Conservation (phyloP, 1,140 invertebrate species). For the Aphaenogaster rudis region DNA sequence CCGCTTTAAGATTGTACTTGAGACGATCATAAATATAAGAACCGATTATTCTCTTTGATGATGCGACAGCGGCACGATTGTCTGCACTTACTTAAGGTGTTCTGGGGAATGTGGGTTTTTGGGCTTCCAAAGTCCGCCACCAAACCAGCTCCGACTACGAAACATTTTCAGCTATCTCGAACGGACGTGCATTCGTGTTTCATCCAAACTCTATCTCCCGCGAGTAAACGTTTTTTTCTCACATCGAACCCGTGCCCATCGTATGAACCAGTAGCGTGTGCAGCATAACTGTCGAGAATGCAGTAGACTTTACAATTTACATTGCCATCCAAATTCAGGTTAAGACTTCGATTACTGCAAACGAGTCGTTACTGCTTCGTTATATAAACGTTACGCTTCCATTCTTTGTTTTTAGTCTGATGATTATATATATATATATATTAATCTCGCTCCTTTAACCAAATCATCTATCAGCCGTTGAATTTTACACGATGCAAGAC, state of each 20-base stretch:
- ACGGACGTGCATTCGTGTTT: slow-evolving; percentile 34
- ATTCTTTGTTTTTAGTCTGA: background rate
- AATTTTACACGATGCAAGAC: slow-evolving; percentile 64
- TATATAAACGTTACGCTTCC: background rate
- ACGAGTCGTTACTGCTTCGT: background rate
- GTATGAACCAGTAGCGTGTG: background rate
- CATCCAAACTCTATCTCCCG: background rate
- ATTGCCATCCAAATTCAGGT: background rate
- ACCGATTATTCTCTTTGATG: background rate
- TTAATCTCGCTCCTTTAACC: background rate
- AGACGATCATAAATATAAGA: too few relatives aligned
- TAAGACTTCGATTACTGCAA: background rate
- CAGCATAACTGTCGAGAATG: background rate
- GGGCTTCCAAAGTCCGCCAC: slow-evolving; percentile 94
- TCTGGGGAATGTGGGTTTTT: slow-evolving; percentile 98
- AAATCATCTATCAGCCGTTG: background rate
- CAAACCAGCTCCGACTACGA: slow-evolving; percentile 95
- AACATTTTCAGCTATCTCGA: slow-evolving; percentile 89
- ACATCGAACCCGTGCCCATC: background rate
- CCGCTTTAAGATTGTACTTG: too few relatives aligned
- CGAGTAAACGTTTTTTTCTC: background rate
- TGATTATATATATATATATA: background rate
- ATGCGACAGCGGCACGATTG: background rate
- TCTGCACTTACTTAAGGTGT: slow-evolving; percentile 93
- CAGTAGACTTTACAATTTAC: background rate